phyloP scores from a whole-genome alignment of 2,113 vertebrate species.

The Lethenteron camtschaticum region DNA sequence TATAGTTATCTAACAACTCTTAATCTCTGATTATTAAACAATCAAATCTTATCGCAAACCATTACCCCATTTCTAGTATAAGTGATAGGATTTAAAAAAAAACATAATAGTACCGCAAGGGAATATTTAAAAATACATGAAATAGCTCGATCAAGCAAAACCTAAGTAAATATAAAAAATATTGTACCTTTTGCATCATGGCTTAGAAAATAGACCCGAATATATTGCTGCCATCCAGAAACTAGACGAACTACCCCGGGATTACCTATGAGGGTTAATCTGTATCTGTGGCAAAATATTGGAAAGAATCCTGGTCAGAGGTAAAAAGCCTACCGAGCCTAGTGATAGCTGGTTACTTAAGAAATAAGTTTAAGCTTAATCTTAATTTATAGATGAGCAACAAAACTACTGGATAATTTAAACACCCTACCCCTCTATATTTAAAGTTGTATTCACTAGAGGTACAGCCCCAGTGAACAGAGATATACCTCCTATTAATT shows the following conservation, averaged over 20 bases:
- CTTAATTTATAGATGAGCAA: background rate
- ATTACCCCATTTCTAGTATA: slow-evolving; percentile 11
- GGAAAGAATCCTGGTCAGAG: slow-evolving; percentile 17
- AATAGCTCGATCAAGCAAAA: slow-evolving; percentile 14
- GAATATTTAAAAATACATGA: slow-evolving; percentile 20
- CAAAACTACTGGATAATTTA: background rate
- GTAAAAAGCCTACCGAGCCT: slow-evolving; percentile 17
- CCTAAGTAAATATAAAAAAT: slow-evolving; percentile 13
- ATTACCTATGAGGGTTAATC: slow-evolving; percentile 16
- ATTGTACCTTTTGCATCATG: slow-evolving; percentile 25
- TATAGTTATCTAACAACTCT: too few species aligned
- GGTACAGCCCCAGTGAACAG: slow-evolving; percentile 17
- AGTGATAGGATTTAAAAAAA: slow-evolving; percentile 14
- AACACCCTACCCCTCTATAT: background rate
- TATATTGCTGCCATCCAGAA: slow-evolving; percentile 14
- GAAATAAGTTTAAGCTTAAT: slow-evolving; percentile 11
- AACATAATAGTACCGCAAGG: slow-evolving; percentile 18
- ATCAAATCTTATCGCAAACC: too few species aligned
- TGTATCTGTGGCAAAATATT: slow-evolving; percentile 21
- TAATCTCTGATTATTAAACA: too few species aligned
- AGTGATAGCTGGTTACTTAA: slow-evolving; percentile 19
- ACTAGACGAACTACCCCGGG: slow-evolving; percentile 17
- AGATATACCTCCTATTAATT: slow-evolving; percentile 13
- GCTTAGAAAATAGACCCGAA: slow-evolving; percentile 13
- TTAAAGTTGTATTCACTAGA: slow-evolving; percentile 14